phyloP scores from a whole-genome alignment of 2,888 invertebrate species.

The Dryococelus australis region DNA sequence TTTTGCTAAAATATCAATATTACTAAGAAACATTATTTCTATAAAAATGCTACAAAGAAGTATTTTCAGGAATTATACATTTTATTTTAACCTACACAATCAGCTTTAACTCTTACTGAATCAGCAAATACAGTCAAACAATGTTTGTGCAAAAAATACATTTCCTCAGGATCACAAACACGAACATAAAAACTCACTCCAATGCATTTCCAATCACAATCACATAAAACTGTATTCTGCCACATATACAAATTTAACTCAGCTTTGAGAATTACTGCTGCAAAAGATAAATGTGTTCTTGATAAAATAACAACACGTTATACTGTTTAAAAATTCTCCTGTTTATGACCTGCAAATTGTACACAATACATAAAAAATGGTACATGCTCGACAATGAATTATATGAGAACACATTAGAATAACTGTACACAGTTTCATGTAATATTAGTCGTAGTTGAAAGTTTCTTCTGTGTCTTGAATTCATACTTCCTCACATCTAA shows the following conservation, averaged over 20 bases:
- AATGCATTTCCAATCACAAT: not conserved
- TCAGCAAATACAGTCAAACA: too few species aligned
- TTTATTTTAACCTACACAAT: too few species aligned
- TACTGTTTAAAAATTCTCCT: not conserved
- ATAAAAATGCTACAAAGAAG: too few species aligned
- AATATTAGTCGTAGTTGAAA: not conserved
- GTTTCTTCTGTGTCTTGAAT: not conserved
- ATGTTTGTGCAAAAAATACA: too few species aligned
- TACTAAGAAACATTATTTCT: too few species aligned
- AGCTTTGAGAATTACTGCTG: not conserved
- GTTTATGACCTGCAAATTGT: not conserved
- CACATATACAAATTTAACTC: not conserved
- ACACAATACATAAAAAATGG: not conserved
- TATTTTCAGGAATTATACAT: too few species aligned
- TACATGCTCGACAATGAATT: not conserved
- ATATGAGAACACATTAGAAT: too few species aligned
- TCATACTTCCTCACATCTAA: not conserved
- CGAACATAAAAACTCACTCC: not conserved
- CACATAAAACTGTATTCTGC: not conserved
- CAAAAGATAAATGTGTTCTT: not conserved
- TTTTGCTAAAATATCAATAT: too few species aligned
- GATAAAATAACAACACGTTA: not conserved
- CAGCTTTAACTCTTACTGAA: too few species aligned
- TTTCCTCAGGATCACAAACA: too few species aligned
- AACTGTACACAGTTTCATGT: not conserved